Conservation (phyloP, 2,888 invertebrate genomes). For the Sphinx pinastri region DNA sequence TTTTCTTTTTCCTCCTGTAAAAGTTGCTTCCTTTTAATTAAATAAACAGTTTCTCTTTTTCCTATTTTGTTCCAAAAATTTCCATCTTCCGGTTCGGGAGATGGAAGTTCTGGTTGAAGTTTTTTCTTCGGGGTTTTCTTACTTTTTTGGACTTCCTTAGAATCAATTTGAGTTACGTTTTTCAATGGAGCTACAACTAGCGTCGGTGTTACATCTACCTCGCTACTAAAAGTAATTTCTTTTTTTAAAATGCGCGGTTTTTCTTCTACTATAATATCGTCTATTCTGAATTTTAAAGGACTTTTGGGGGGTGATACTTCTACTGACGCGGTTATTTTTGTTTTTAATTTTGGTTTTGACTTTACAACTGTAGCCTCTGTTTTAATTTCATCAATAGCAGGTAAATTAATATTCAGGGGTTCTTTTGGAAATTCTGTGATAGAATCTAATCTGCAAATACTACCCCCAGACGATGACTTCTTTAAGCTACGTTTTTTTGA, state of each 20-base stretch:
- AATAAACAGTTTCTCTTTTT: conserved; percentile 86
- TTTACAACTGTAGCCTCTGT: conserved; percentile 48
- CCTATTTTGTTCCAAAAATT: conserved; percentile 88
- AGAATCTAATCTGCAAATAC: conserved; percentile 72
- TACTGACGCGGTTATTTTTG: conserved; percentile 82
- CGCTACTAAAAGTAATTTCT: conserved; percentile 67
- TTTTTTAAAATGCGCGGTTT: conserved; percentile 63
- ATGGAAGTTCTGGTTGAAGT: conserved; percentile 47
- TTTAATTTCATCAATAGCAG: conserved; percentile 73
- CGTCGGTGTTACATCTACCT: conserved; percentile 52
- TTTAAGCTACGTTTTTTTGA: conserved; percentile 66
- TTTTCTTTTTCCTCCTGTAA: conserved; percentile 72
- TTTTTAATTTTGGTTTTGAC: conserved; percentile 70
- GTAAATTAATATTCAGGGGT: conserved; percentile 52
- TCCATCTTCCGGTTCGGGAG: conserved; percentile 73
- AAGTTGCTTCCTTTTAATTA: conserved; percentile 81
- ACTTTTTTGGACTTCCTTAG: conserved; percentile 46
- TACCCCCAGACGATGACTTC: conserved; percentile 74
- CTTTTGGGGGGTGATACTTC: conserved; percentile 76
- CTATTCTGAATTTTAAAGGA: conserved; percentile 81
- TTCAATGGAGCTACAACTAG: conserved; percentile 34
- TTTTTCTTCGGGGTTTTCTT: conserved; percentile 47
- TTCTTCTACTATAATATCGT: conserved; percentile 85
- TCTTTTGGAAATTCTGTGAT: conserved; percentile 75
- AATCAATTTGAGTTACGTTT: conserved; percentile 38